Base-by-base conservation (phyloP, 37 sponge, comb jelly and placozoan genomes). In the Hormiphora californensis region DNA sequence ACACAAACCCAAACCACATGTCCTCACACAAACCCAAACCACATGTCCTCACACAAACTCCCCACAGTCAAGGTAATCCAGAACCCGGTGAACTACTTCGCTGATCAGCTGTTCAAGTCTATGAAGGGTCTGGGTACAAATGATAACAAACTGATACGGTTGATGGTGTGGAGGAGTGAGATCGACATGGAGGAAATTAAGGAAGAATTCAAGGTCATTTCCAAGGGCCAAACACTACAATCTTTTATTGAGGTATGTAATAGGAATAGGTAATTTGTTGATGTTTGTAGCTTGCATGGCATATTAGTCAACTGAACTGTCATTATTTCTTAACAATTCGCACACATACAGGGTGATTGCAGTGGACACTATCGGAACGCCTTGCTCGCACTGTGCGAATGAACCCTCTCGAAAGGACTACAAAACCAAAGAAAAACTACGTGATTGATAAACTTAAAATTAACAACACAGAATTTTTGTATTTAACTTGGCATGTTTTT, bases 101-200 rank as follows among this genome's bases (percentile, higher is more conserved):
- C 81, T 41, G 81, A 73, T 4, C 44, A 73, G 44, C 43, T 73
- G 7, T 73, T 43, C 81, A 73, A 73, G 81, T 73, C 81, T 4
- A 73, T 73, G 81, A 73, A 73, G 81, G 81, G 81, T 0, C 35
- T 73, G 4, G 81, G 81, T 1, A 73, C 81, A 15, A 73, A 73
- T 33, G 81, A 73, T 40, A 46, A 73, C 23, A 73, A 73, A 46
- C 81, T 73, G 46, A 73, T 73, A 8, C 12, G 81, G 43, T 3
- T 73, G 7, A 23, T 73, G 81, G 81, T 73, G 28, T 73, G 81
- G 81, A 27, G 81, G 23, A 33, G 81, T 41, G 81, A 73, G 44
- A 73, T 73, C 25, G 81, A 73, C 46, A 33, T 73, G 46, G 44
- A 21, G 35, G 81, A 73, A n/a, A 73, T 73, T 21, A 73, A 73